Evolutionary conservation across 2,113 vertebrate species (phyloP).

Genomic region (Podarcis cretensis): DNA sequence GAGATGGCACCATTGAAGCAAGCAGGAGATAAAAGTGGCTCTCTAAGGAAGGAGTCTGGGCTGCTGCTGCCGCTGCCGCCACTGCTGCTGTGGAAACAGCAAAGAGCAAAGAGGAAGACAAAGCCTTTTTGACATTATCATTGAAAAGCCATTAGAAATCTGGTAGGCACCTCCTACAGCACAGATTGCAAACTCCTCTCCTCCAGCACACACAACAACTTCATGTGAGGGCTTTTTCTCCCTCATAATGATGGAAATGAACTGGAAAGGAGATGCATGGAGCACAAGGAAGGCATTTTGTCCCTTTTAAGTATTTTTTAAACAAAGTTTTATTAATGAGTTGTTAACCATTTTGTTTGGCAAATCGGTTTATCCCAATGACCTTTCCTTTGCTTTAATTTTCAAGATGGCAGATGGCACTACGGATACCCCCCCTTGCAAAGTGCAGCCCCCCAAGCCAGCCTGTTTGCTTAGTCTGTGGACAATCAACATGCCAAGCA

Average conservation of each 20-base stretch:
- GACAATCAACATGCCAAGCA: constrained; percentile 68
- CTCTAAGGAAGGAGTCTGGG: background rate
- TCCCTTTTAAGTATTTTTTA: constrained; percentile 43
- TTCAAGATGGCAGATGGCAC: constrained; percentile 79
- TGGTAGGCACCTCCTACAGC: constrained; percentile 69
- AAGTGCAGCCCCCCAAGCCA: constrained; percentile 62
- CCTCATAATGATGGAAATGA: constrained; percentile 75
- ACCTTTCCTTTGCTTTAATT: constrained; percentile 76
- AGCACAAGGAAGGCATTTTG: constrained; percentile 57
- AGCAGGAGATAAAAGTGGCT: constrained; percentile 74
- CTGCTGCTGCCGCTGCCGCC: background rate
- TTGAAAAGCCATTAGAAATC: constrained; percentile 87
- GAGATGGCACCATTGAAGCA: constrained; percentile 26
- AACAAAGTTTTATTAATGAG: constrained; percentile 82
- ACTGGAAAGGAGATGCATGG: constrained; percentile 77
- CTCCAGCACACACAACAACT: constrained; percentile 66
- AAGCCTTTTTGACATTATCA: constrained; percentile 78
- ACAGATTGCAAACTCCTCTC: constrained; percentile 79
- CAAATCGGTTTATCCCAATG: constrained; percentile 80
- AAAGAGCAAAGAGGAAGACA: constrained; percentile 64
- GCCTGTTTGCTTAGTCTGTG: constrained; percentile 70
- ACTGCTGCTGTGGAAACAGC: constrained; percentile 48
- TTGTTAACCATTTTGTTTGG: constrained; percentile 84
- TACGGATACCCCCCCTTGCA: constrained; percentile 63
- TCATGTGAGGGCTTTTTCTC: constrained; percentile 18